phyloP scores from a whole-genome alignment of 2,113 vertebrate species.

The Gavia stellata region DNA sequence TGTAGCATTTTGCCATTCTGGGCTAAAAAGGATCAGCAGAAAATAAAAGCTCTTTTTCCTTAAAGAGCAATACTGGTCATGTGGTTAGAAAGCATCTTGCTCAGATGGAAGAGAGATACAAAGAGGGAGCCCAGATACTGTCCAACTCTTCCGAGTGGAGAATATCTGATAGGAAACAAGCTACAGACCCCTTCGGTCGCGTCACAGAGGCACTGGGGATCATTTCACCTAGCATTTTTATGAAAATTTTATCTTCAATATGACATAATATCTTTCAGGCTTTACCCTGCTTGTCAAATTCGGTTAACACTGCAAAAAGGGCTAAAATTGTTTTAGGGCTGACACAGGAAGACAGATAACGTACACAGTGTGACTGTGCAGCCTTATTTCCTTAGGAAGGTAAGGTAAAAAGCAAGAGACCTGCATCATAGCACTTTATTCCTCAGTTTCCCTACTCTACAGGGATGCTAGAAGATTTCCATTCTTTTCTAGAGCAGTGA shows the following conservation, averaged over 20 bases:
- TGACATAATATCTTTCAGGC: background rate
- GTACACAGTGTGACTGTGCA: no score
- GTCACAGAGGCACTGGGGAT: background rate
- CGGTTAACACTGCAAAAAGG: background rate
- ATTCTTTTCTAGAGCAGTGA: background rate
- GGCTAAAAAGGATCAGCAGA: background rate
- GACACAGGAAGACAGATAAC: background rate
- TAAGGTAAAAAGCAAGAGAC: background rate
- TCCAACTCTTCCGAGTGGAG: background rate
- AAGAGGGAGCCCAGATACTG: background rate
- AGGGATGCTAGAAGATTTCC: background rate
- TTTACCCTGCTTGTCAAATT: background rate
- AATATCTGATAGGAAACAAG: background rate
- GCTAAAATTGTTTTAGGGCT: background rate
- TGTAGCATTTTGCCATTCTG: background rate
- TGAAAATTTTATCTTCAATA: background rate
- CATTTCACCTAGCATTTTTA: background rate
- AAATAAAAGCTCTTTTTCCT: background rate
- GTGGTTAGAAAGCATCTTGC: background rate
- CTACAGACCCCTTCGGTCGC: background rate
- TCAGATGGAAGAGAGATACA: background rate
- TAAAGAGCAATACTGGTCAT: background rate
- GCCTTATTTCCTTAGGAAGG: background rate
- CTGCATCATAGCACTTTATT: background rate
- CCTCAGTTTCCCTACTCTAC: background rate